Evolutionary conservation across 1,140 invertebrate species (phyloP).

Genomic region (Temnothorax curvispinosus): DNA sequence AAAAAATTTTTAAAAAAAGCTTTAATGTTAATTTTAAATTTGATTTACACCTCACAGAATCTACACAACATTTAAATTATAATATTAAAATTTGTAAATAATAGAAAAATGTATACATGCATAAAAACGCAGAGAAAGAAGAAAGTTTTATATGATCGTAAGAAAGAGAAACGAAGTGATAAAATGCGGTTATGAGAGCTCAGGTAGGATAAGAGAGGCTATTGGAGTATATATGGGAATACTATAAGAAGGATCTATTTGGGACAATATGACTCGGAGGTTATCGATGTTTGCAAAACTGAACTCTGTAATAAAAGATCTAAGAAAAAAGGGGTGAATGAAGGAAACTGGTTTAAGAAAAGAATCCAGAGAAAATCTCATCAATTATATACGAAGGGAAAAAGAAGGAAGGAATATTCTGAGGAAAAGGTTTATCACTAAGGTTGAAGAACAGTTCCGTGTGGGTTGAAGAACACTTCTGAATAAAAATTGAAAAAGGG

Average conservation of each 20-base stretch:
- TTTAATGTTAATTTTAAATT: not conserved
- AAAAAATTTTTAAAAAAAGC: not conserved
- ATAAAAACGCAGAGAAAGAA: not conserved
- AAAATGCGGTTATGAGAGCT: not conserved
- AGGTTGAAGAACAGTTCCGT: not conserved
- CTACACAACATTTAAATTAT: not conserved
- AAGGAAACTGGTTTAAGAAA: not conserved
- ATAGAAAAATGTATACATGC: not conserved
- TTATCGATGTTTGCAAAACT: slow-evolving; percentile 25
- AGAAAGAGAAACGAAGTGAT: not conserved
- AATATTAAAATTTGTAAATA: not conserved
- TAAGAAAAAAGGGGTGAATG: not conserved
- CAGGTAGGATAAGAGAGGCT: not conserved
- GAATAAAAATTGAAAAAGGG: not conserved
- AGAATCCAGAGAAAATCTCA: not conserved
- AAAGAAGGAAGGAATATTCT: not conserved
- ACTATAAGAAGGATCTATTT: not conserved
- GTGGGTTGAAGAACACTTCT: not conserved
- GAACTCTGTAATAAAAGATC: not conserved
- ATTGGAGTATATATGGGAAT: not conserved
- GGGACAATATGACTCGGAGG: not conserved
- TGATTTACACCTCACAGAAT: not conserved
- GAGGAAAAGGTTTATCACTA: not conserved
- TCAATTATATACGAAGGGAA: not conserved
- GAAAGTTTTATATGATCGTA: not conserved